These are phyloP conservation scores for Hylia prasina DNA, from an alignment of 2,113 vertebrate genomes.

Conservation along the genomic window DNA sequence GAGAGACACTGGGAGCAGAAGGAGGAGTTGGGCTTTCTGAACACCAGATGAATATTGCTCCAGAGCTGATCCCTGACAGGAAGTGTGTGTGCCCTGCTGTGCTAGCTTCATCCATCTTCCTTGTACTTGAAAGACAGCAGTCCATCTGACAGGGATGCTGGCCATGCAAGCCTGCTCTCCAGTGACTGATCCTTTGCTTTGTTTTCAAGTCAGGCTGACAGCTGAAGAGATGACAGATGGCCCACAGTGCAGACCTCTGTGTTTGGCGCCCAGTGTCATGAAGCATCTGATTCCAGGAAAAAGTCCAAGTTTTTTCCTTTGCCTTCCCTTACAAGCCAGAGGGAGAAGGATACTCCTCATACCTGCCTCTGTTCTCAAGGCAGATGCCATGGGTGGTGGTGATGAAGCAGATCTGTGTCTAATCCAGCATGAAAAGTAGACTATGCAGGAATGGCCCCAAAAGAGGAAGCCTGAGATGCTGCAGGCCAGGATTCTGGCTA, in stretches of 20 bases:
- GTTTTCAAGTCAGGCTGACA: neutral
- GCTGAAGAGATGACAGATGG: constrained; percentile 15
- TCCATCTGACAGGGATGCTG: neutral
- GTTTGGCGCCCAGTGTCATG: neutral
- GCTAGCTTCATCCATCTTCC: neutral
- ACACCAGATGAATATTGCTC: neutral
- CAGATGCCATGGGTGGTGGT: neutral
- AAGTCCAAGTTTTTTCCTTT: neutral
- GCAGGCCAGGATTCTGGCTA: neutral
- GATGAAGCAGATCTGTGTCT: neutral
- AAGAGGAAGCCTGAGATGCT: neutral
- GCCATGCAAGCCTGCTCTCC: neutral
- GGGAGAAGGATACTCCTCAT: neutral
- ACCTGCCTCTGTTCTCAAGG: neutral
- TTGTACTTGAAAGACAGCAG: neutral
- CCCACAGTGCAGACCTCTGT: neutral
- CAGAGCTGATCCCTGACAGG: neutral
- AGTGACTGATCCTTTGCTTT: neutral
- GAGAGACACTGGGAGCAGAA: neutral
- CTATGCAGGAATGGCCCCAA: neutral
- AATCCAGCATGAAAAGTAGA: neutral
- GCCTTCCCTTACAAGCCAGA: neutral
- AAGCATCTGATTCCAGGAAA: neutral
- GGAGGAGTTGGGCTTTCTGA: neutral
- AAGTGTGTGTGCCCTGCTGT: neutral